Percentiles rank a stretch among this genome's conserved stretches.
Conservation (phyloP, 2,113 vertebrate species). For the Apus apus region DNA sequence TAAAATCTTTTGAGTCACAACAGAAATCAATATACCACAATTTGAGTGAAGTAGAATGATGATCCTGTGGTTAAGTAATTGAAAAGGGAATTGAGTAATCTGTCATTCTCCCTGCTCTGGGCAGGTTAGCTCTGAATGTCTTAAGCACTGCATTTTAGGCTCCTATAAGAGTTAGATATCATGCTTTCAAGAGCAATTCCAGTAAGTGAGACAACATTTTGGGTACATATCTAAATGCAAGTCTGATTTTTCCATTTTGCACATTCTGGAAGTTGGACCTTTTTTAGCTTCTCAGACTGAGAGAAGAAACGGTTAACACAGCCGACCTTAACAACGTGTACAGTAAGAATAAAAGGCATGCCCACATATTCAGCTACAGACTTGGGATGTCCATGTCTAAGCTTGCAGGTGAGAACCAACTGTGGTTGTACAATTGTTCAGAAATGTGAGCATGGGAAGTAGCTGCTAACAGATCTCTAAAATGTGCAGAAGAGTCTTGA, state of each 20-base stretch:
- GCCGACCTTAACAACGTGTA: not conserved
- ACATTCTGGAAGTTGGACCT: not conserved
- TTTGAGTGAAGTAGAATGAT: slow-evolving; percentile 54
- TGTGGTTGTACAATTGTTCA: not conserved
- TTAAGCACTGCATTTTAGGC: not conserved
- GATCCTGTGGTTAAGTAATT: slow-evolving; percentile 67
- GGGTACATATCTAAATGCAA: not conserved
- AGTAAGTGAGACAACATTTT: not conserved
- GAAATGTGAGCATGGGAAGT: not conserved
- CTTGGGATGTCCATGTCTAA: accelerated
- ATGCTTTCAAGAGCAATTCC: not conserved
- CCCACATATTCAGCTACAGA: not conserved
- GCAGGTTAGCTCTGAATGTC: not conserved
- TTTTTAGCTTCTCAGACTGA: not conserved
- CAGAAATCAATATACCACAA: slow-evolving; percentile 66
- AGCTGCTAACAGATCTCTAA: not conserved
- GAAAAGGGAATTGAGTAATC: slow-evolving; percentile 60
- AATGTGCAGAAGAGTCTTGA: not conserved
- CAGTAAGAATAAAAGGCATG: not conserved
- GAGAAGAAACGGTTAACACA: not conserved
- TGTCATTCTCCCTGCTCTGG: slow-evolving; percentile 50
- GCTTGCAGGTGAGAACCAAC: accelerated
- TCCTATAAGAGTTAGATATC: not conserved
- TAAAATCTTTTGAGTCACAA: slow-evolving; percentile 63
- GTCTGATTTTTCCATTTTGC: not conserved